Evolutionary conservation across 2,113 vertebrate species (phyloP).

Genomic region (Melanerpes formicivorus): DNA sequence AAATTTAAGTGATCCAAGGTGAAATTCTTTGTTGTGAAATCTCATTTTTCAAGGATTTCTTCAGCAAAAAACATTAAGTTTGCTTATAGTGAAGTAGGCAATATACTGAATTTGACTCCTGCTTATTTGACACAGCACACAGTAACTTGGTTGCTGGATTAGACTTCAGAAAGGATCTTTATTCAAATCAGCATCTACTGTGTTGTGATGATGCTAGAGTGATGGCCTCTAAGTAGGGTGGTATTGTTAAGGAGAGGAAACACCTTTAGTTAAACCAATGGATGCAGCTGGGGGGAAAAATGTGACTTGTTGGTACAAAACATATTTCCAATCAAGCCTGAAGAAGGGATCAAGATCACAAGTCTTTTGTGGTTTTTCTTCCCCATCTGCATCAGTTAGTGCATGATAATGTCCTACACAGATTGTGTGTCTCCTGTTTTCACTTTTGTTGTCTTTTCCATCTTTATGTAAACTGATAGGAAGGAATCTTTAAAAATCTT

Average conservation of each 20-base stretch:
- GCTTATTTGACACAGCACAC: neutral
- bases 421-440: neutral
- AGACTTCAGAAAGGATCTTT: neutral
- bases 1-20: neutral
- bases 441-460: neutral
- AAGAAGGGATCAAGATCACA: neutral
- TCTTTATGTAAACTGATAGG: neutral
- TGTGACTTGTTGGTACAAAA: neutral
- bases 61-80: neutral
- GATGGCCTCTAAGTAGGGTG: neutral
- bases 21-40: neutral
- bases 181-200: neutral
- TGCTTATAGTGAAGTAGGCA: neutral
- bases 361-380: neutral
- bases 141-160: neutral
- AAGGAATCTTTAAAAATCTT: neutral
- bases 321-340: neutral
- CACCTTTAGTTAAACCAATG: constrained; percentile 6
- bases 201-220: neutral
- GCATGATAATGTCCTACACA: neutral
- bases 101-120: neutral
- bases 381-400: neutral
- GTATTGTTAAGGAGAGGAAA: constrained; percentile 28
- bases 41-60: neutral
- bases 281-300: neutral